A percentile compares a stretch with the other conserved stretches of the same genome.
phyloP scores from a whole-genome alignment of 2,797 vertebrate genomes.

The Echiichthys vipera region DNA sequence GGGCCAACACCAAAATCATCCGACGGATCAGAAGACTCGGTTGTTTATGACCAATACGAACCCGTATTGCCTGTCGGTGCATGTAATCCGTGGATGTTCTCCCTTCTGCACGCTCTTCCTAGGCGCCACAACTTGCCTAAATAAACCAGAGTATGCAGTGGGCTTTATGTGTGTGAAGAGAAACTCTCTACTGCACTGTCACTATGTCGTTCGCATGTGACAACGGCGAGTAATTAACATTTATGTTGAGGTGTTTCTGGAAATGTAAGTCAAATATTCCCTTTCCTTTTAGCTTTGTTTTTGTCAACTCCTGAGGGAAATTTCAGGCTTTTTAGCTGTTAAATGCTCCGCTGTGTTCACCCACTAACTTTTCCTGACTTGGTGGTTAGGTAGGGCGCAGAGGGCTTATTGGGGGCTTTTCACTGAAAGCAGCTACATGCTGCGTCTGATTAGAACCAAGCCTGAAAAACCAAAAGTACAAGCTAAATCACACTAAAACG shows the following conservation, averaged over 20 bases:
- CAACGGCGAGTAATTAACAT: no score
- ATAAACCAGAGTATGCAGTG: no score
- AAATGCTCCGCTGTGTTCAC: not conserved
- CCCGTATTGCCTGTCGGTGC: no score
- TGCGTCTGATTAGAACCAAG: not conserved
- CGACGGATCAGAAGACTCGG: no score
- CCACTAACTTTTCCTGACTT: not conserved
- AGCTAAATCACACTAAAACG: not conserved
- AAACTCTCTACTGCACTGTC: no score
- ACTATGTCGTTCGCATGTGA: no score
- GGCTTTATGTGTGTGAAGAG: no score
- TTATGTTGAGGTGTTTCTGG: not conserved
- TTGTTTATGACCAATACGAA: no score
- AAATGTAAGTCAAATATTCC: not conserved
- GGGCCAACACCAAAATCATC: no score
- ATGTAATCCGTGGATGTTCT: no score
- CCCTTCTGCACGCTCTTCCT: no score
- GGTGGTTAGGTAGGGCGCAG: not conserved
- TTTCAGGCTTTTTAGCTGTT: not conserved
- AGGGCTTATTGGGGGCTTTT: not conserved
- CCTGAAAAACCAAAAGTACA: not conserved
- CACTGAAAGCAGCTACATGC: not conserved
- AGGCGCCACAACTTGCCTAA: no score
- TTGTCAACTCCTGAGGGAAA: not conserved
- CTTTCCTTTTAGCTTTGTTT: not conserved